These are phyloP conservation scores for Zygogramma bicolorata DNA, from an alignment of 2,888 invertebrate genomes.

Conservation along the genomic window DNA sequence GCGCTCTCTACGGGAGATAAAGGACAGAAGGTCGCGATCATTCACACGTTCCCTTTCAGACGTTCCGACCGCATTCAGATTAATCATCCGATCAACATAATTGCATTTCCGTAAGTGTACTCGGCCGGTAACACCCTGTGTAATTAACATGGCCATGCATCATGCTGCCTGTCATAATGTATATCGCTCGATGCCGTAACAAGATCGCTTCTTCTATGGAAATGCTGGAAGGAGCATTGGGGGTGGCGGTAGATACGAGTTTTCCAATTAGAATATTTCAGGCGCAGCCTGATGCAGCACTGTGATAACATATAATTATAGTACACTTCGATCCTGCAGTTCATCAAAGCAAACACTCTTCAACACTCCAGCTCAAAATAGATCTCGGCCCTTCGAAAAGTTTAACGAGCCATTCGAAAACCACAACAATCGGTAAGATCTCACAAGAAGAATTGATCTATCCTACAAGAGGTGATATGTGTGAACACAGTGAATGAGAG, in stretches of 20 bases:
- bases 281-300: neutral
- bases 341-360: neutral
- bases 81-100: slow-evolving; percentile 62
- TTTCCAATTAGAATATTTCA: slow-evolving; percentile 1
- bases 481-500: too few relatives aligned
- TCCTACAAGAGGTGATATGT: too few relatives aligned
- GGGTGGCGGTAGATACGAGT: neutral
- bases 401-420: neutral
- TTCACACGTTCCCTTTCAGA: slow-evolving; percentile 47
- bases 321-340: neutral
- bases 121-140: slow-evolving; percentile 58
- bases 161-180: slow-evolving; percentile 55
- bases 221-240: neutral
- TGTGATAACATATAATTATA: neutral
- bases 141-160: slow-evolving; percentile 62
- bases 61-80: slow-evolving; percentile 57
- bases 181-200: slow-evolving; percentile 11
- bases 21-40: slow-evolving; percentile 33
- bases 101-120: slow-evolving; percentile 63
- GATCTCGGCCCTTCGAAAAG: neutral
- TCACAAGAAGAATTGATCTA: neutral
- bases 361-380: neutral
- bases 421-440: neutral
- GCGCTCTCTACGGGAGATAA: neutral
- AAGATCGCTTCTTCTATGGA: neutral